These are phyloP conservation scores for Oncorhynchus kisutch DNA, from an alignment of 2,113 vertebrate species.

Conservation along the genomic window DNA sequence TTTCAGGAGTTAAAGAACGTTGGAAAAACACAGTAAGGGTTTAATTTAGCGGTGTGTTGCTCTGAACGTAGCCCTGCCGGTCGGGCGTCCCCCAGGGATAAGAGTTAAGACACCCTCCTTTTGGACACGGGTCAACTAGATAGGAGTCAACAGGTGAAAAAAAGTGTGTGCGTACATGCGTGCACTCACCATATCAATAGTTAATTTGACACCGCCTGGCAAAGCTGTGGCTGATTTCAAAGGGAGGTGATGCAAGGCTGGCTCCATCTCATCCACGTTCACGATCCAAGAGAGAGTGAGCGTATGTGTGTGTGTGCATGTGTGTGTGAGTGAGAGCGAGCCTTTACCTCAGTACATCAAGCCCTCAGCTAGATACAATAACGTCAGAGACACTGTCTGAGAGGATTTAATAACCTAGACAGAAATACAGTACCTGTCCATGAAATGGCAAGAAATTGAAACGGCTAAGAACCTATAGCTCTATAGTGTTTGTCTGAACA, in stretches of 20 bases:
- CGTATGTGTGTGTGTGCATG: background rate
- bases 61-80: background rate
- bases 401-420: too few relatives aligned
- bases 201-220: background rate
- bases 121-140: too few relatives aligned
- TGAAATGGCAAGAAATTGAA: too few relatives aligned
- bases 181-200: background rate
- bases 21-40: background rate
- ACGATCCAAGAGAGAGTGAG: background rate
- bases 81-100: background rate
- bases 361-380: too few relatives aligned
- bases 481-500: background rate
- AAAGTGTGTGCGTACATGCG: background rate
- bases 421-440: too few relatives aligned
- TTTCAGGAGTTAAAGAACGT: conserved; percentile 21
- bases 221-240: background rate
- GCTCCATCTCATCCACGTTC: background rate
- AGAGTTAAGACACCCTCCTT: too few relatives aligned
- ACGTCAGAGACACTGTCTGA: too few relatives aligned
- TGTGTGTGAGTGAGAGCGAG: background rate
- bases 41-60: background rate
- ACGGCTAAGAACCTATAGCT: background rate
- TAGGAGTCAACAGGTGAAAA: too few relatives aligned
- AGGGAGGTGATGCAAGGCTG: background rate
- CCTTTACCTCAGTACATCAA: background rate